Conservation (phyloP, 2,888 invertebrate species). For the Pardosa pseudoannulata region DNA sequence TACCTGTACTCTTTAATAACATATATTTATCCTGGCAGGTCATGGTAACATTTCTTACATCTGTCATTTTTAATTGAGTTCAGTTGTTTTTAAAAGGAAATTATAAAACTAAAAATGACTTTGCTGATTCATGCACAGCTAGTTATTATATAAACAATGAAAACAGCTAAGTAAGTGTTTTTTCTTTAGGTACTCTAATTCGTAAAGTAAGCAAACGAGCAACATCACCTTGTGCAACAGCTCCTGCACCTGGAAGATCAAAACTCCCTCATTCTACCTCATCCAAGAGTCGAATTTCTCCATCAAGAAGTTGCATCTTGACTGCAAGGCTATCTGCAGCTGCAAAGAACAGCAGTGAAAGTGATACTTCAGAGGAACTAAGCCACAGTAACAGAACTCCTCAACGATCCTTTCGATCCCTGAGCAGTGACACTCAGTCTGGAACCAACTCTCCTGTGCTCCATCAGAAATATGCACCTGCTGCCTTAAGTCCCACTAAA, state of each 20-base stretch:
- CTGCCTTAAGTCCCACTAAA: constrained; percentile 55
- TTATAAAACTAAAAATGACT: too few species aligned
- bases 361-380: constrained; percentile 59
- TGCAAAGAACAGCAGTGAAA: constrained; percentile 60
- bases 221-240: constrained; percentile 51
- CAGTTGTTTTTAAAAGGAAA: too few species aligned
- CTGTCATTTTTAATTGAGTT: too few species aligned
- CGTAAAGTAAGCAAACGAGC: constrained; percentile 68
- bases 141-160: not conserved
- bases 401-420: constrained; percentile 51
- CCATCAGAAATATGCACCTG: constrained; percentile 38
- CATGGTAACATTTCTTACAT: too few species aligned
- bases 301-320: constrained; percentile 64
- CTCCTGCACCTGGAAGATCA: constrained; percentile 47
- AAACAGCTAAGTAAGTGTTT: not conserved
- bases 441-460: constrained; percentile 49
- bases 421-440: constrained; percentile 47
- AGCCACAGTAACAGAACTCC: constrained; percentile 49
- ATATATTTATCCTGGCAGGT: too few species aligned
- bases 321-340: constrained; percentile 40
- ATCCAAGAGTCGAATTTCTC: constrained; percentile 45
- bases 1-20: too few species aligned
- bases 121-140: too few species aligned
- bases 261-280: constrained; percentile 58
- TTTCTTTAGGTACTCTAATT: constrained; percentile 53